Conservation (phyloP, 2,113 vertebrate genomes). For the Rousettus leschenaultii region DNA sequence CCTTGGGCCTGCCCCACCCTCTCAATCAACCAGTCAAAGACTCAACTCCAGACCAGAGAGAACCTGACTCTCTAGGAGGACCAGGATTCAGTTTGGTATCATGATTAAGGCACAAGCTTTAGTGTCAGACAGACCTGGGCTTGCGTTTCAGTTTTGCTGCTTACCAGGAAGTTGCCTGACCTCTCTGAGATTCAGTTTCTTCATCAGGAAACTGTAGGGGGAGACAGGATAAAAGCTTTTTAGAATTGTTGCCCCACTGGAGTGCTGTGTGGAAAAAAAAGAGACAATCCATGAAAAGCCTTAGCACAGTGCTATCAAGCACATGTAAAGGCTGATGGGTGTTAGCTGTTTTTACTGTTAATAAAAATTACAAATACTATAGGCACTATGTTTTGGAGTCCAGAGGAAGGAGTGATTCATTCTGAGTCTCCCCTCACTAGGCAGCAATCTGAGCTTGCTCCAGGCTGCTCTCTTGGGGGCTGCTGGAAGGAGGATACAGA, state of each 20-base stretch:
- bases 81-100: not conserved
- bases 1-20: not conserved
- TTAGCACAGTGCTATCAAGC: not conserved
- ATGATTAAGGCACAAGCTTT: not conserved
- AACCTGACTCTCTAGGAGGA: not conserved
- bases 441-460: constrained; percentile 27
- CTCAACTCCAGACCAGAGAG: not conserved
- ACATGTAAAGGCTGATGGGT: not conserved
- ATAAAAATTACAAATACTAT: not conserved
- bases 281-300: not conserved
- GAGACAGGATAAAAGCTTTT: not conserved
- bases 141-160: not conserved
- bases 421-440: constrained; percentile 23
- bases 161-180: not conserved
- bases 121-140: not conserved
- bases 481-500: constrained; percentile 58
- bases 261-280: not conserved
- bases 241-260: not conserved
- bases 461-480: constrained; percentile 75
- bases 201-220: not conserved
- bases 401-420: not conserved
- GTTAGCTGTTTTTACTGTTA: constrained; percentile 3
- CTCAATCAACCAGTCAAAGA: not conserved
- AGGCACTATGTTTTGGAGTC: not conserved
- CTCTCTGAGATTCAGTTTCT: not conserved